phyloP scores from a whole-genome alignment of 2,113 vertebrate genomes.

The Prunella fulvescens region DNA sequence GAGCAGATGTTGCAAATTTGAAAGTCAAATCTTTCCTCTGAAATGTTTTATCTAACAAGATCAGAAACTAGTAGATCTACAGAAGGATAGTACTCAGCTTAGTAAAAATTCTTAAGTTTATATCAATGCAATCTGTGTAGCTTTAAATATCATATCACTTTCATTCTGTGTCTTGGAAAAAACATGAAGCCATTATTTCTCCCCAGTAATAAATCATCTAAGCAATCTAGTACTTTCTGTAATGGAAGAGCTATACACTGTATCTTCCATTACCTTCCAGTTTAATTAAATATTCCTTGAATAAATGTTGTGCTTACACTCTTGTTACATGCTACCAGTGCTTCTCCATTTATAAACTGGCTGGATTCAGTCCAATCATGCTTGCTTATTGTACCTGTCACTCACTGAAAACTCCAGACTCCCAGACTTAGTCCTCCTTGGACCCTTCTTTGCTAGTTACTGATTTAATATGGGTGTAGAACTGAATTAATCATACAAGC shows the following conservation, averaged over 20 bases:
- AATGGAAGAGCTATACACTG: constrained; percentile 40
- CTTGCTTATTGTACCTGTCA: neutral
- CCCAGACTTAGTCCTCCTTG: neutral
- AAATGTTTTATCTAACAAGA: neutral
- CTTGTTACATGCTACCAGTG: constrained; percentile 28
- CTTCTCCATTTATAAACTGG: constrained; percentile 45
- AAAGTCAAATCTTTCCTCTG: neutral
- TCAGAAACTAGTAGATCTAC: neutral
- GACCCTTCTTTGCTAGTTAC: constrained; percentile 8
- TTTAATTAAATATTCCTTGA: constrained; percentile 70
- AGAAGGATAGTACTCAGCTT: neutral
- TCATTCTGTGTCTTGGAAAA: neutral
- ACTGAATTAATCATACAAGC: neutral
- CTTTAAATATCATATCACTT: neutral
- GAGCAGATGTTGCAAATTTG: neutral
- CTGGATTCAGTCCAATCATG: constrained; percentile 37
- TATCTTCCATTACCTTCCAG: constrained; percentile 60
- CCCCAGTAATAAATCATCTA: neutral
- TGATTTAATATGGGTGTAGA: constrained; percentile 19
- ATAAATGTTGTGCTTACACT: constrained; percentile 68
- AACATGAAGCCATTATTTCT: constrained; percentile 11
- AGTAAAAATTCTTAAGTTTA: neutral
- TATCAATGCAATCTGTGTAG: neutral
- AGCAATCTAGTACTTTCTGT: constrained; percentile 20
- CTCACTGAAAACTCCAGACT: constrained; percentile 9